A percentile compares a stretch with the other conserved stretches of the same genome.
phyloP scores from a whole-genome alignment of 2,888 invertebrate genomes.

The Bombyx huttoni region DNA sequence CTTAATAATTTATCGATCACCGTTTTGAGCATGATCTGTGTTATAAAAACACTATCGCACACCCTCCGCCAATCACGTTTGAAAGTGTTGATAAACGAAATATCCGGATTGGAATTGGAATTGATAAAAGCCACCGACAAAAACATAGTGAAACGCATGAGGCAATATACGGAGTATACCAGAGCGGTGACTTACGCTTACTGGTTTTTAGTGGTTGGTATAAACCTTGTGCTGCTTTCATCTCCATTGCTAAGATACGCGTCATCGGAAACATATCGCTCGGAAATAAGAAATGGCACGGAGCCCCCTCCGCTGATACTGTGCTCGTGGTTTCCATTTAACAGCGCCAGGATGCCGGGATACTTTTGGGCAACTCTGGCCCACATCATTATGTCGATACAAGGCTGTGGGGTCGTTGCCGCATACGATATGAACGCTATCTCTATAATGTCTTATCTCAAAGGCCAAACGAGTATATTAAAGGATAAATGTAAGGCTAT shows the following conservation, averaged over 20 bases:
- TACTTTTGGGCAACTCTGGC: conserved; percentile 24
- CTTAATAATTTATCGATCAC: conserved; percentile 33
- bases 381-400: conserved; percentile 26
- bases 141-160: conserved; percentile 14
- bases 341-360: conserved; percentile 35
- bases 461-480: conserved; percentile 39
- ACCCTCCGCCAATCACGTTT: conserved; percentile 19
- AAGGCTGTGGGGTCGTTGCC: conserved; percentile 32
- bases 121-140: conserved; percentile 17
- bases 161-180: conserved; percentile 30
- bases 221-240: conserved; percentile 20
- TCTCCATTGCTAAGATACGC: conserved; percentile 31
- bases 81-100: conserved; percentile 15
- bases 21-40: conserved; percentile 22
- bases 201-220: conserved; percentile 30
- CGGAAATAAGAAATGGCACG: conserved; percentile 21
- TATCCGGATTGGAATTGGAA: conserved; percentile 28
- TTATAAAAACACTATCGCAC: conserved; percentile 24
- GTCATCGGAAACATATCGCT: conserved; percentile 20
- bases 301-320: conserved; percentile 39
- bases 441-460: conserved; percentile 39
- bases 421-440: conserved; percentile 35
- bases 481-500: conserved; percentile 25
- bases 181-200: conserved; percentile 31
- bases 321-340: conserved; percentile 47